Conservation (phyloP, 1,140 invertebrate genomes). For the Lysiphlebus fabarum region DNA sequence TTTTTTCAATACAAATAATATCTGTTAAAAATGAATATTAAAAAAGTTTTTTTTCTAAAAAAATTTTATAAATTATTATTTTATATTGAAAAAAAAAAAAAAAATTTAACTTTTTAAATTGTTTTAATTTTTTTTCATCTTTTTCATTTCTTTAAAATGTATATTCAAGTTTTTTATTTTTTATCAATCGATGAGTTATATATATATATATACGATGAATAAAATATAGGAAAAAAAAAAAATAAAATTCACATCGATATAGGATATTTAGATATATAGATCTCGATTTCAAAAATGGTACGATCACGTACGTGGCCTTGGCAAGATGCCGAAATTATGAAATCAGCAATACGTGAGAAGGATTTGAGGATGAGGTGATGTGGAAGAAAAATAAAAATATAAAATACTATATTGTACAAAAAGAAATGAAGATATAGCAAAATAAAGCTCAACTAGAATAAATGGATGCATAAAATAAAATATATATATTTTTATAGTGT, state of each 20-base stretch:
- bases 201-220: background rate
- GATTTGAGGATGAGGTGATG: conserved; percentile 27
- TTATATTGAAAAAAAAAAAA: too few species aligned
- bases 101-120: conserved; percentile 2
- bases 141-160: background rate
- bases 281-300: conserved; percentile 36
- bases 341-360: conserved; percentile 51
- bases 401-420: background rate
- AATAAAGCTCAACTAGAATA: too few species aligned
- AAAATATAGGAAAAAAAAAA: conserved; percentile 15
- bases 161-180: background rate
- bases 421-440: background rate
- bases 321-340: conserved; percentile 52
- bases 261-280: conserved; percentile 35
- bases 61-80: too few species aligned
- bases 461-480: too few species aligned
- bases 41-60: too few species aligned
- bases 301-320: conserved; percentile 40
- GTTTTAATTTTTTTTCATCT: conserved; percentile 2
- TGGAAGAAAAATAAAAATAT: conserved; percentile 3
- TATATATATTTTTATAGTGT: too few species aligned
- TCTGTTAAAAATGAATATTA: too few species aligned
- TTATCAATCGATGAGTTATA: background rate
- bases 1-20: too few species aligned
- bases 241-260: conserved; percentile 20